phyloP scores from a whole-genome alignment of 2,888 invertebrate genomes.

The Oxystoma pomonae region DNA sequence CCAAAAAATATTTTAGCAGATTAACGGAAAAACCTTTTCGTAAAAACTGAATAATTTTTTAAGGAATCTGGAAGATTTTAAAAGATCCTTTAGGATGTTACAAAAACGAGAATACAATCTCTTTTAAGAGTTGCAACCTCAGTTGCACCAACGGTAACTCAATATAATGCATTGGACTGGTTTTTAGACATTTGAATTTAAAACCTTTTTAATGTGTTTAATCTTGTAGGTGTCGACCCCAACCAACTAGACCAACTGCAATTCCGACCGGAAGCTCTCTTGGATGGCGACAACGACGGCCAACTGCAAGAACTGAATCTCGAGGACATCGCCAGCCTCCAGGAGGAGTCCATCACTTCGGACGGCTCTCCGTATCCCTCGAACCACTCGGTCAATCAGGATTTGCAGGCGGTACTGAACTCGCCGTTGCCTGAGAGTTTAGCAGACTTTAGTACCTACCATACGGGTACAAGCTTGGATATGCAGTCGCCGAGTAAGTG shows the following conservation, averaged over 20 bases:
- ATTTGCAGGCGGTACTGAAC: slow-evolving; percentile 72
- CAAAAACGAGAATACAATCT: no score
- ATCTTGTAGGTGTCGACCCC: slow-evolving; percentile 49
- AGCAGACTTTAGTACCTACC: slow-evolving; percentile 80
- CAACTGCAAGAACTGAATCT: slow-evolving; percentile 61
- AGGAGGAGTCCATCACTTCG: slow-evolving; percentile 48
- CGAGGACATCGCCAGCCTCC: slow-evolving; percentile 59
- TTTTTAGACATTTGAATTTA: no score
- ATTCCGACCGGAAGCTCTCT: slow-evolving; percentile 48
- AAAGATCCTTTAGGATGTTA: no score
- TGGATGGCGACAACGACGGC: slow-evolving; percentile 61
- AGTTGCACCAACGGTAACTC: no score
- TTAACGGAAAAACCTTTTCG: no score
- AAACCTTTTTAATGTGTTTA: no score
- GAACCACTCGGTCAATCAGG: slow-evolving; percentile 60
- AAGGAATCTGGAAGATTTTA: no score
- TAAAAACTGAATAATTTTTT: no score
- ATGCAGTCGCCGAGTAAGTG: slow-evolving; percentile 45
- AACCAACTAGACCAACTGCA: slow-evolving; percentile 53
- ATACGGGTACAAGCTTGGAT: slow-evolving; percentile 48
- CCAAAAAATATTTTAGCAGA: no score
- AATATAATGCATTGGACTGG: no score
- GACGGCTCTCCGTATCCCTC: slow-evolving; percentile 48
- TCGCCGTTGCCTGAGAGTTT: slow-evolving; percentile 75
- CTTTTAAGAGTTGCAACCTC: no score